phyloP scores from a whole-genome alignment of 2,888 invertebrate genomes.

The Bombylius discolor region DNA sequence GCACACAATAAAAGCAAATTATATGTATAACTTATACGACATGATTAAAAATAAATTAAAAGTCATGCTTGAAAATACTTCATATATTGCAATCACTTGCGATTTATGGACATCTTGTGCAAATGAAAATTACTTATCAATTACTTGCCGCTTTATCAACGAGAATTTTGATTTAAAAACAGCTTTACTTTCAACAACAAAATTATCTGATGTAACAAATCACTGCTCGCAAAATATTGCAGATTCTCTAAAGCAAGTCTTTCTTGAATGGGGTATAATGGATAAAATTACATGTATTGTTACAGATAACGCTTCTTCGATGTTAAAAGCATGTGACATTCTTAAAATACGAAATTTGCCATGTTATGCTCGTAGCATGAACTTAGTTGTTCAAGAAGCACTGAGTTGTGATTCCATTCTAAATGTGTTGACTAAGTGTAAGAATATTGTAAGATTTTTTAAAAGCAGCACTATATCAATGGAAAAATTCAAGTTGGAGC shows the following conservation, averaged over 20 bases:
- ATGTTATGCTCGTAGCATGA: slow-evolving; percentile 12
- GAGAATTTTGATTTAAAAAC: neutral
- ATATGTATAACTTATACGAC: neutral
- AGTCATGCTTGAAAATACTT: neutral
- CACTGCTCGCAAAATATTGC: neutral
- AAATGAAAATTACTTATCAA: neutral
- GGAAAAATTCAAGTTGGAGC: slow-evolving; percentile 9
- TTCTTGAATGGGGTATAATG: neutral
- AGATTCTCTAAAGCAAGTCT: neutral
- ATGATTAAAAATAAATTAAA: neutral
- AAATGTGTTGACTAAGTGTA: slow-evolving; percentile 8
- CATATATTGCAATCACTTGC: neutral
- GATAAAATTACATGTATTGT: neutral
- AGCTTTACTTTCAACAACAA: neutral
- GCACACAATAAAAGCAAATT: neutral
- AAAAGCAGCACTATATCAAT: slow-evolving; percentile 8
- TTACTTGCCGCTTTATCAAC: neutral
- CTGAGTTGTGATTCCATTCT: slow-evolving; percentile 4
- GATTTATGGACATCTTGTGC: neutral
- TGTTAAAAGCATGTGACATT: neutral
- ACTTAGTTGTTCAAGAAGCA: slow-evolving; percentile 9
- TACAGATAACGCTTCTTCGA: slow-evolving; percentile 1
- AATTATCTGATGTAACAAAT: neutral
- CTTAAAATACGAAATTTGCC: slow-evolving; percentile 7
- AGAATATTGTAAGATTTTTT: slow-evolving; percentile 7